phyloP scores from a whole-genome alignment of 1,140 invertebrate species.

The Mizuhopecten yessoensis region DNA sequence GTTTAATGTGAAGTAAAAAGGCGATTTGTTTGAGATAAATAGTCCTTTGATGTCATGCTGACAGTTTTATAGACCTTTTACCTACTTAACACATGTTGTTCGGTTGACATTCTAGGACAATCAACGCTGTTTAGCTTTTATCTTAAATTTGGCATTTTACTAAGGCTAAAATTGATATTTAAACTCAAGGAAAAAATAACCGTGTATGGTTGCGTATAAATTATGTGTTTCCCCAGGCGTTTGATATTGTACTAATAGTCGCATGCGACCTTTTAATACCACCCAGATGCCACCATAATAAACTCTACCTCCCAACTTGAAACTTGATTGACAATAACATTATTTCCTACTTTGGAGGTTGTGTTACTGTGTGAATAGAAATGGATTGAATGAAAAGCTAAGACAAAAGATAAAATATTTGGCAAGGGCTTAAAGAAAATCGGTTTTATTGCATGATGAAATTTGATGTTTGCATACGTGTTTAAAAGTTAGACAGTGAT shows the following conservation, averaged over 20 bases:
- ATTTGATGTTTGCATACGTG: too few relatives aligned
- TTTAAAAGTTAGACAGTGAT: too few relatives aligned
- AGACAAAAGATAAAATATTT: background rate
- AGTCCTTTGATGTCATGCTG: background rate
- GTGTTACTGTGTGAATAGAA: background rate
- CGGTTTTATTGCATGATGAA: too few relatives aligned
- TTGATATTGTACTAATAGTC: background rate
- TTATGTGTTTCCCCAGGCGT: background rate
- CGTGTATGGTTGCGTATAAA: background rate
- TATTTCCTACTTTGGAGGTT: background rate
- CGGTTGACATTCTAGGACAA: constrained; percentile 26
- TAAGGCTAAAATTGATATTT: background rate
- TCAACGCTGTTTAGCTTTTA: background rate
- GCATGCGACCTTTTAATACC: background rate
- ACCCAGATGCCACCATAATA: background rate
- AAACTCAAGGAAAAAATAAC: background rate
- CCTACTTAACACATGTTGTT: background rate
- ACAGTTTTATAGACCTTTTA: background rate
- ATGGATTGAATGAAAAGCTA: background rate
- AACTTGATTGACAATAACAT: background rate
- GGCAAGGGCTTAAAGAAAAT: too few relatives aligned
- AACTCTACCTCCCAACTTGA: background rate
- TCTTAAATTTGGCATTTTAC: constrained; percentile 37
- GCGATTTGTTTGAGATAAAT: constrained; percentile 7
- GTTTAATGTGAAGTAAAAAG: constrained; percentile 16